A percentile compares a stretch with the other conserved stretches of the same genome.
phyloP scores from a whole-genome alignment of 2,797 vertebrate species.

The Hyperoplus lanceolatus region DNA sequence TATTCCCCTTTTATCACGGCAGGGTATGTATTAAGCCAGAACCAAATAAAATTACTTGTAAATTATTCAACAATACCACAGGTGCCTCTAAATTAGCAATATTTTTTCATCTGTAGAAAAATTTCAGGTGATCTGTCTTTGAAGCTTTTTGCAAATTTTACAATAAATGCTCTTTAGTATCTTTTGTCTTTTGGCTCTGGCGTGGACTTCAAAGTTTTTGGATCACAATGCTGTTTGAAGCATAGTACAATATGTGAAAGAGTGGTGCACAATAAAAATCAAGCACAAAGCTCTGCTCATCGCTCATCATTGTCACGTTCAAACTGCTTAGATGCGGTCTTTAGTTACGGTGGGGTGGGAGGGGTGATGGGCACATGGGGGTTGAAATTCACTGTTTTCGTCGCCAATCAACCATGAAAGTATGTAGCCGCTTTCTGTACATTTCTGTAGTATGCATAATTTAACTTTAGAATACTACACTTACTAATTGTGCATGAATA shows the following conservation, averaged over 20 bases:
- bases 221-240: slow-evolving; percentile 44
- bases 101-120: neutral
- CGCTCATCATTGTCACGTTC: slow-evolving; percentile 50
- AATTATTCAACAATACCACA: neutral
- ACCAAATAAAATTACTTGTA: neutral
- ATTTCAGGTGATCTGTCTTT: slow-evolving; percentile 8
- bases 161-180: slow-evolving; percentile 5
- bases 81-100: neutral
- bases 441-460: slow-evolving; percentile 65
- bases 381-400: slow-evolving; percentile 50
- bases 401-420: slow-evolving; percentile 58
- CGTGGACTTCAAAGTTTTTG: slow-evolving; percentile 21
- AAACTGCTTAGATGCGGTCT: slow-evolving; percentile 55
- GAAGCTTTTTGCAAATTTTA: neutral
- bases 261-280: slow-evolving; percentile 58
- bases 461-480: slow-evolving; percentile 49
- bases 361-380: slow-evolving; percentile 1
- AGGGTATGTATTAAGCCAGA: neutral
- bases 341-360: slow-evolving; percentile 17
- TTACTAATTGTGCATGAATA: slow-evolving; percentile 57
- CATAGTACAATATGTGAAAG: slow-evolving; percentile 18
- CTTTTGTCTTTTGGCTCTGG: slow-evolving; percentile 16
- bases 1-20: neutral
- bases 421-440: slow-evolving; percentile 50
- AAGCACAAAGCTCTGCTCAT: slow-evolving; percentile 55